Conservation (phyloP, 2,888 invertebrate species). For the Octonoba sinensis region DNA sequence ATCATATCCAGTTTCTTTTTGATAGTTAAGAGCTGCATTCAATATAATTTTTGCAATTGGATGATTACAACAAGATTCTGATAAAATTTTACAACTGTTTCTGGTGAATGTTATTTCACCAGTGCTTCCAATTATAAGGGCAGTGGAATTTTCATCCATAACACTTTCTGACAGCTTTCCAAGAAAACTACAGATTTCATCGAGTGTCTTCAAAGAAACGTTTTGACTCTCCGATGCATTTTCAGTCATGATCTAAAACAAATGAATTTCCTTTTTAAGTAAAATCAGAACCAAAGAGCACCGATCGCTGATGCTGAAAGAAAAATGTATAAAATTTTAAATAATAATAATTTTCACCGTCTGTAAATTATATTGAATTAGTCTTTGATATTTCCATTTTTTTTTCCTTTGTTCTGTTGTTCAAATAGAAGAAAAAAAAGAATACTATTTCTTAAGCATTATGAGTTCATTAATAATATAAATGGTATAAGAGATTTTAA, state of each 20-base stretch:
- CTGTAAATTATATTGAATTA: too few relatives aligned
- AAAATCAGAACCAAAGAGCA: background rate
- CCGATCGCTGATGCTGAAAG: background rate
- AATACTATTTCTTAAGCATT: too few relatives aligned
- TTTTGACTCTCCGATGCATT: background rate
- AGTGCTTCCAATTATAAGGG: constrained; percentile 7
- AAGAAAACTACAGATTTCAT: background rate
- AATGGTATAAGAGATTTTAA: too few relatives aligned
- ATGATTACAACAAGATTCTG: background rate
- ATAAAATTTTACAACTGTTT: constrained; percentile 6
- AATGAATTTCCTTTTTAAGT: too few relatives aligned
- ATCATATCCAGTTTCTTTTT: constrained; percentile 17
- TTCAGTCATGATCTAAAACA: background rate
- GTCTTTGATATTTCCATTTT: too few relatives aligned
- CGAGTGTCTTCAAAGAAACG: constrained; percentile 19
- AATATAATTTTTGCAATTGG: constrained; percentile 25
- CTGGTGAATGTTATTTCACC: constrained; percentile 18
- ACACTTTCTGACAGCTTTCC: background rate
- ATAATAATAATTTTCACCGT: too few relatives aligned
- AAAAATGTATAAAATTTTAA: too few relatives aligned
- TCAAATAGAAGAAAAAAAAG: too few relatives aligned
- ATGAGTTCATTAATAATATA: too few relatives aligned
- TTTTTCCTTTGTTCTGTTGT: too few relatives aligned
- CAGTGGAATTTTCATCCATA: constrained; percentile 11
- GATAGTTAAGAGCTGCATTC: constrained; percentile 6